Conservation (phyloP, 2,797 vertebrate genomes). For the Aulostomus chinensis region DNA sequence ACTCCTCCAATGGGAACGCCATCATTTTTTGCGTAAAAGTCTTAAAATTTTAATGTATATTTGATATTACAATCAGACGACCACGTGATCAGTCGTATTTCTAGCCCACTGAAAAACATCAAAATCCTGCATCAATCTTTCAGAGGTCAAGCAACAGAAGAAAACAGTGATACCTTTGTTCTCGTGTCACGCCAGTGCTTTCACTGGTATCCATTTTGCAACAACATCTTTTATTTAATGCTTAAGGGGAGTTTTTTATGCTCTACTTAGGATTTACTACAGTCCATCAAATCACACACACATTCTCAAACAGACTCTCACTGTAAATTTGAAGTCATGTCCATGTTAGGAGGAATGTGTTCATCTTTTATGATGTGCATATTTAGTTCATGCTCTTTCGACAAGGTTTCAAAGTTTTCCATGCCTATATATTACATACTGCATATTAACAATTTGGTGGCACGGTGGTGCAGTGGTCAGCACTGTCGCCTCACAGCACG, state of each 20-base stretch:
- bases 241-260: conserved; percentile 26
- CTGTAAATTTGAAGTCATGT: too few relatives aligned
- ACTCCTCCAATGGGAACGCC: too few relatives aligned
- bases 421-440: too few relatives aligned
- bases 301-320: background rate
- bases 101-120: background rate
- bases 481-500: too few relatives aligned
- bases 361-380: too few relatives aligned
- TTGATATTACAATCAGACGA: background rate
- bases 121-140: conserved; percentile 1
- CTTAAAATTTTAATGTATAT: background rate
- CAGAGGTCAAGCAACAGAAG: conserved; percentile 1
- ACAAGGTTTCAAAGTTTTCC: too few relatives aligned
- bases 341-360: too few relatives aligned
- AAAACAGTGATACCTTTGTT: conserved; percentile 4
- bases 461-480: too few relatives aligned
- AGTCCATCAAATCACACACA: conserved; percentile 10
- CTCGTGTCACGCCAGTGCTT: conserved; percentile 20
- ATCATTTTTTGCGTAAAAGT: too few relatives aligned
- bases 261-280: conserved; percentile 33
- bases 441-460: too few relatives aligned
- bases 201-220: conserved; percentile 47
- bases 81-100: background rate
- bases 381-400: too few relatives aligned
- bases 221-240: conserved; percentile 61